A percentile compares a stretch with the other conserved stretches of the same genome.
phyloP scores from a whole-genome alignment of 2,113 vertebrate genomes.

The Scomber japonicus region DNA sequence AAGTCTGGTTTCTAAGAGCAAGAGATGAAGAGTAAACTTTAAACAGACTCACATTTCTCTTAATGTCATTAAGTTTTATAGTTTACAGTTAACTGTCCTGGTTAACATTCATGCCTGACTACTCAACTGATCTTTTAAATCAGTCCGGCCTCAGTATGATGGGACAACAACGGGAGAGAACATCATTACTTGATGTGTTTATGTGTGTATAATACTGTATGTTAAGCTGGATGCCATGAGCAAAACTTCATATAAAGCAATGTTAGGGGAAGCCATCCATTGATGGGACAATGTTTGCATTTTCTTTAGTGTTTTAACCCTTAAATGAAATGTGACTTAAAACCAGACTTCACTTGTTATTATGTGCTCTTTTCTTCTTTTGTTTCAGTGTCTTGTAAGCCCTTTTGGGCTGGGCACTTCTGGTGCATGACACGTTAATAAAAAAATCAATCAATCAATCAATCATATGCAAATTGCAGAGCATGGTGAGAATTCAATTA shows the following conservation, averaged over 20 bases:
- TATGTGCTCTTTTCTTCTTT: no score
- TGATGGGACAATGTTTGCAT: not conserved
- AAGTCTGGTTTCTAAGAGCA: not conserved
- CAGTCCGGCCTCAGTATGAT: slow-evolving; percentile 1
- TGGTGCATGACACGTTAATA: no score
- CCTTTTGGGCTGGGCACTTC: no score
- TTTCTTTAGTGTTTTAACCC: not conserved
- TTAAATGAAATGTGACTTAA: not conserved
- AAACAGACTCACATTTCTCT: slow-evolving; percentile 10
- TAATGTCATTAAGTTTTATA: slow-evolving; percentile 31
- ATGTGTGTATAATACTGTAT: not conserved
- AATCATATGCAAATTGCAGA: not conserved
- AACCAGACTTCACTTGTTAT: no score
- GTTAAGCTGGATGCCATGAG: not conserved
- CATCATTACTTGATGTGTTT: not conserved
- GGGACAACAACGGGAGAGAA: not conserved
- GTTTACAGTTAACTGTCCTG: slow-evolving; percentile 14
- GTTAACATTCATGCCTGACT: slow-evolving; percentile 2
- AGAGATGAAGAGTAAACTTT: slow-evolving; percentile 10
- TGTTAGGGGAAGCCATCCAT: not conserved
- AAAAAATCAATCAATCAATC: no score
- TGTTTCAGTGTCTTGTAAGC: no score
- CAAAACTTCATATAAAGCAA: not conserved
- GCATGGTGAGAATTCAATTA: not conserved
- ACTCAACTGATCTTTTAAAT: not conserved